These are phyloP conservation scores for Platerodrilus igneus DNA, from an alignment of 2,888 invertebrate genomes.

Conservation along the genomic window DNA sequence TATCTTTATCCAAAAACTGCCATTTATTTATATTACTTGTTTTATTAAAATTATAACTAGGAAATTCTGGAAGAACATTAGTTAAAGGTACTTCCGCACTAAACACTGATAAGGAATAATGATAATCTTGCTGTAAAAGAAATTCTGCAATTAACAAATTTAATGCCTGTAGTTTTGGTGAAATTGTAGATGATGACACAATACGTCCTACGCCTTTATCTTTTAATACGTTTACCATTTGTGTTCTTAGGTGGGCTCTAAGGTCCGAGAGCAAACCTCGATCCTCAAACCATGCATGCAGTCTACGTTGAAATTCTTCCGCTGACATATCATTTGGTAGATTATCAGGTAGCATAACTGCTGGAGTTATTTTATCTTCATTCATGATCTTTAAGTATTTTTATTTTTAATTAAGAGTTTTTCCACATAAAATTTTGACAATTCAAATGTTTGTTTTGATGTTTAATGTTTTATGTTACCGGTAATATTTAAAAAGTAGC, in stretches of 20 bases:
- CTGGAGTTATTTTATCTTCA: constrained; percentile 31
- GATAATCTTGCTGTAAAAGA: constrained; percentile 54
- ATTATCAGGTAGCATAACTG: constrained; percentile 23
- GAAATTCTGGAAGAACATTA: constrained; percentile 52
- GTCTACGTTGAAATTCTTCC: constrained; percentile 55
- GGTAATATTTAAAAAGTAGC: too few species aligned
- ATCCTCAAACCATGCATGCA: constrained; percentile 57
- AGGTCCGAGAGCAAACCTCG: constrained; percentile 57
- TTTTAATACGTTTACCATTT: constrained; percentile 56
- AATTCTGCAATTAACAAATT: constrained; percentile 60
- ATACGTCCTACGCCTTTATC: constrained; percentile 46
- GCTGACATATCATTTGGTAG: constrained; percentile 35
- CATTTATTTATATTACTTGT: constrained; percentile 29
- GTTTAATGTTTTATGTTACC: too few species aligned
- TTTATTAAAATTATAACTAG: constrained; percentile 28
- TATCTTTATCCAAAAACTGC: constrained; percentile 49
- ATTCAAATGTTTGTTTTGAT: too few species aligned
- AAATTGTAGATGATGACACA: constrained; percentile 43
- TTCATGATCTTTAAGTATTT: constrained; percentile 7
- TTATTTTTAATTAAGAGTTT: too few species aligned
- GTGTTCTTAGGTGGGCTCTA: constrained; percentile 55
- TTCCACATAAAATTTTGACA: too few species aligned
- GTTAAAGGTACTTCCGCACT: constrained; percentile 56
- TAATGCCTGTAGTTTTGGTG: constrained; percentile 55
- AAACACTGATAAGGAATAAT: constrained; percentile 58